Conservation (phyloP, 2,888 invertebrate species). For the Parnassius mnemosyne region DNA sequence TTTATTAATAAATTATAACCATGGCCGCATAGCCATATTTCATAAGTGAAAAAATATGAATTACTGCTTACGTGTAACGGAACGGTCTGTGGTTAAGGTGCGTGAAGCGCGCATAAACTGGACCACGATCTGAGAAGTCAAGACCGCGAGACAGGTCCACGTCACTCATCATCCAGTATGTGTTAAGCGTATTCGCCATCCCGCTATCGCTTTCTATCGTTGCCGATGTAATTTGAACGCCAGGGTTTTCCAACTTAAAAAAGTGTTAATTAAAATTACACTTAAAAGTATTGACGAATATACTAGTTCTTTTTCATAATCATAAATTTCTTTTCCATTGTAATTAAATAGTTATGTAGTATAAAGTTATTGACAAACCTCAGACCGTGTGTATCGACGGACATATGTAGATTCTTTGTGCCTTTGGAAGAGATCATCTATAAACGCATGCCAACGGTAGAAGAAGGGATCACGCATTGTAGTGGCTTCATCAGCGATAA, state of each 20-base stretch:
- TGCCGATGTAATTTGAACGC: conserved; percentile 77
- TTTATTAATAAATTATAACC: too few relatives aligned
- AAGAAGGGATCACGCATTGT: conserved; percentile 93
- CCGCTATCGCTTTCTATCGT: conserved; percentile 70
- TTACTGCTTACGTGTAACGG: conserved; percentile 80
- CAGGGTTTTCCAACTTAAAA: conserved; percentile 81
- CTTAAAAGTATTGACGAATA: too few relatives aligned
- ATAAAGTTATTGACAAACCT: conserved; percentile 42
- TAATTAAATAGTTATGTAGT: too few relatives aligned
- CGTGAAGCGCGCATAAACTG: conserved; percentile 85
- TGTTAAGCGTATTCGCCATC: conserved; percentile 80
- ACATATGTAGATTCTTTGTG: conserved; percentile 80
- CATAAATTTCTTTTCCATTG: too few relatives aligned
- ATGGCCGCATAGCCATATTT: too few relatives aligned
- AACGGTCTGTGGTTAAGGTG: conserved; percentile 89
- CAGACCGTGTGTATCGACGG: conserved; percentile 60
- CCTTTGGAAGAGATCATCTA: conserved; percentile 87
- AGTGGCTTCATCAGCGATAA: conserved; percentile 90
- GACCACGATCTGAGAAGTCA: conserved; percentile 86
- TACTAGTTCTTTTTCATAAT: too few relatives aligned
- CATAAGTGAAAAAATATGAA: conserved; percentile 1
- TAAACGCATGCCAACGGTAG: conserved; percentile 91
- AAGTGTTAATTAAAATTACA: not conserved
- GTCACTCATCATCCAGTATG: conserved; percentile 90
- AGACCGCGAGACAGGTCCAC: conserved; percentile 89